Conservation (phyloP, 2,113 vertebrate species). For the Pogonocichla stellata region DNA sequence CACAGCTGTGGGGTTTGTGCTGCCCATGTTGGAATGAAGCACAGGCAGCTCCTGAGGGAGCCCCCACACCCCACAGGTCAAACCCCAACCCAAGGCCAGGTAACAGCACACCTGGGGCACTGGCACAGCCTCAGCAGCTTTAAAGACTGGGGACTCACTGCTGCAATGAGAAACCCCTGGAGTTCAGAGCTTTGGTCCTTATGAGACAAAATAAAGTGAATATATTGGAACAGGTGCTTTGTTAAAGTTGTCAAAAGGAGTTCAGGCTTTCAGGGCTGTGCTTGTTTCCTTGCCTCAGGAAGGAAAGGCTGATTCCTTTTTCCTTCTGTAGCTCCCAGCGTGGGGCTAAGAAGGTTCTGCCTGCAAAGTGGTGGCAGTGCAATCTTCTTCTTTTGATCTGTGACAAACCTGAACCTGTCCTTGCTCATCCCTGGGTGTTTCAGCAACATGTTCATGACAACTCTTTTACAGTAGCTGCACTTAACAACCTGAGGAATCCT, state of each 20-base stretch:
- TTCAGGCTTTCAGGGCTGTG: neutral
- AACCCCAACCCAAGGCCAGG: neutral
- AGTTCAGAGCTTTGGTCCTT: neutral
- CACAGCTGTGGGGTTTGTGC: neutral
- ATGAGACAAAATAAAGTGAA: neutral
- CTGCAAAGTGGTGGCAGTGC: neutral
- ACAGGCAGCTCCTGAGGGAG: neutral
- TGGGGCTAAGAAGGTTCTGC: neutral
- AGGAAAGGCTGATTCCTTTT: neutral
- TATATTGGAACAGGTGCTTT: too few relatives aligned
- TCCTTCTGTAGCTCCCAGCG: neutral
- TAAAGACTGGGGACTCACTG: too few relatives aligned
- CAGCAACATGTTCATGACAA: neutral
- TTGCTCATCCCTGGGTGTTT: neutral
- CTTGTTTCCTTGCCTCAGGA: neutral
- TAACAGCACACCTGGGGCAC: neutral
- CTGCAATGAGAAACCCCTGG: neutral
- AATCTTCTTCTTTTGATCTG: neutral
- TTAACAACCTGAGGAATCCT: neutral
- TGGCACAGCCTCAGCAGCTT: neutral
- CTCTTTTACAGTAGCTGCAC: accelerated
- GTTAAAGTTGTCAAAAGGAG: neutral
- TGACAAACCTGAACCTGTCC: neutral
- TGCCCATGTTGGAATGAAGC: neutral
- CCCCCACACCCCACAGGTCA: too few relatives aligned